phyloP scores from a whole-genome alignment of 2,888 invertebrate genomes.

The Epistrophella euchroma region DNA sequence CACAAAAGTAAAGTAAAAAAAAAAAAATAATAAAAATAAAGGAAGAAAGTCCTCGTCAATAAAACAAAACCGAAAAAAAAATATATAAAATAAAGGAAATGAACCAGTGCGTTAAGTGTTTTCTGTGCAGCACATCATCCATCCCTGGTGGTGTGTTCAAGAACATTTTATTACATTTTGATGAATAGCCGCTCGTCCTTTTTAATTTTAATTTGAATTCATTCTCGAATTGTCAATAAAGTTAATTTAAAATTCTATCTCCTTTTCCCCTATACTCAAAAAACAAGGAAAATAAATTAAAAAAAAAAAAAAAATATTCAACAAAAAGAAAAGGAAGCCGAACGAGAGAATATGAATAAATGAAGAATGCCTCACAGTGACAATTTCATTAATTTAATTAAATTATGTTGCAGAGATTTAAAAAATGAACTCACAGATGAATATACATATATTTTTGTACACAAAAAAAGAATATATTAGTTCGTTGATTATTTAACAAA shows the following conservation, averaged over 20 bases:
- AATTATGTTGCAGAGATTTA: slow-evolving; percentile 71
- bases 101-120: slow-evolving; percentile 73
- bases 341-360: slow-evolving; percentile 69
- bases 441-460: background rate
- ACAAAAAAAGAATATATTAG: slow-evolving; percentile 21
- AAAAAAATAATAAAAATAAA: slow-evolving; percentile 31
- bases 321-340: slow-evolving; percentile 30
- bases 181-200: slow-evolving; percentile 72
- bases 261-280: slow-evolving; percentile 22
- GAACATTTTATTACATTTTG: slow-evolving; percentile 75
- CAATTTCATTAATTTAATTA: slow-evolving; percentile 75
- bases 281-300: slow-evolving; percentile 3
- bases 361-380: slow-evolving; percentile 75
- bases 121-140: slow-evolving; percentile 57
- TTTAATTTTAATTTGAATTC: slow-evolving; percentile 75
- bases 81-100: slow-evolving; percentile 48
- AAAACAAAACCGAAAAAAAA: slow-evolving; percentile 51
- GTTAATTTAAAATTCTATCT: slow-evolving; percentile 75
- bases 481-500: slow-evolving; percentile 46
- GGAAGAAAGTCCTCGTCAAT: slow-evolving; percentile 58
- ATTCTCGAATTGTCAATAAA: slow-evolving; percentile 74
- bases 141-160: slow-evolving; percentile 51
- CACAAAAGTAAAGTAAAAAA: slow-evolving; percentile 52
- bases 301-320: background rate
- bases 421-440: slow-evolving; percentile 29